Evolutionary conservation across 2,797 vertebrate genomes (phyloP).

Genomic region (Pipistrellus kuhlii): DNA sequence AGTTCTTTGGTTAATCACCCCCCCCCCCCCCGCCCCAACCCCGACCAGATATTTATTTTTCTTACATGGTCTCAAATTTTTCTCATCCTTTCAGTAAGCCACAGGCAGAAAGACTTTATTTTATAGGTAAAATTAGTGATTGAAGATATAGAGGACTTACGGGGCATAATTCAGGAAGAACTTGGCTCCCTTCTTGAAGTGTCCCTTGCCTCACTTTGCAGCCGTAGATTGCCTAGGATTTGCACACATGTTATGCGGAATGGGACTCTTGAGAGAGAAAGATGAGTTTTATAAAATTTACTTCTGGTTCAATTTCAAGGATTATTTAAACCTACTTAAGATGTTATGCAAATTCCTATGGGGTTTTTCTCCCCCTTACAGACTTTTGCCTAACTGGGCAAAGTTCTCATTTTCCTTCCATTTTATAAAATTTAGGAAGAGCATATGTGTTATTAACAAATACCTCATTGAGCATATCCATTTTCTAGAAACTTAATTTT

Average conservation of each 20-base stretch:
- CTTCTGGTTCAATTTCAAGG: conserved; percentile 79
- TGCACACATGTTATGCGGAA: conserved; percentile 76
- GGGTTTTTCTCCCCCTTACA: not conserved
- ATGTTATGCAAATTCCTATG: conserved; percentile 75
- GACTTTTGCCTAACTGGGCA: conserved; percentile 46
- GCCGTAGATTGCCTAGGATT: conserved; percentile 75
- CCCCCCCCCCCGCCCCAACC: no score
- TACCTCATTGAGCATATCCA: conserved; percentile 18
- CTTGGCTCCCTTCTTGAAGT: conserved; percentile 68
- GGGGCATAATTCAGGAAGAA: conserved; percentile 66
- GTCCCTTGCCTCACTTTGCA: conserved; percentile 67
- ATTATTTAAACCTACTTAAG: conserved; percentile 82
- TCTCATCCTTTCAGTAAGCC: not conserved
- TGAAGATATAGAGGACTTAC: conserved; percentile 38
- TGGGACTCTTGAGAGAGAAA: conserved; percentile 78
- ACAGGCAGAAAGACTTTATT: conserved; percentile 20
- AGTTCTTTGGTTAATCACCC: no score
- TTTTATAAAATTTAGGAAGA: conserved; percentile 56
- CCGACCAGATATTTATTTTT: not conserved
- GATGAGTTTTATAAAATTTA: conserved; percentile 79
- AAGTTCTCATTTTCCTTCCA: conserved; percentile 50
- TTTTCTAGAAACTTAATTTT: conserved; percentile 39
- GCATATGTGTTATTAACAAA: conserved; percentile 1
- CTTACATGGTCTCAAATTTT: conserved; percentile 23
- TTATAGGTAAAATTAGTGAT: conserved; percentile 48